Evolutionary conservation across 2,888 invertebrate genomes (phyloP), one percentile per base, ranked within the genome.

Genomic region (Xylota segnis): DNA sequence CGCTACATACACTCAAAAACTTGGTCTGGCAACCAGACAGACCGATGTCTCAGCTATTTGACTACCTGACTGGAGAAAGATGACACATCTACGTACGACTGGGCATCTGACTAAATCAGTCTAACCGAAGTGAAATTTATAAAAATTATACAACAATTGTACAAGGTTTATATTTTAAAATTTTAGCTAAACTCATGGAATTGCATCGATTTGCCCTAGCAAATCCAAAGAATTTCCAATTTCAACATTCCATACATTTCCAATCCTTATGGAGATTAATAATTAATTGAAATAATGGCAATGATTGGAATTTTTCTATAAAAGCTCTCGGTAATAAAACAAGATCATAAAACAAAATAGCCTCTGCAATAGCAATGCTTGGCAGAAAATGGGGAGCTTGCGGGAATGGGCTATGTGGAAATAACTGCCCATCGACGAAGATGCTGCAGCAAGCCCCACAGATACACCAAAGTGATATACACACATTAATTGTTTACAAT

Each of bases 401-500:
- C 40, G 52, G 40, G 43, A 70, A 63, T 70, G 58, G 58, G 65
- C 37, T 65, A 12, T 27, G 16, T 63, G 63, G 32, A 40, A 47
- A 29, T 37, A 47, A 27, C 45, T 65, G 76, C 16, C 58, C 68
- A 71, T 43, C 50, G 18, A 6, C 43, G 79, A 79, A 79, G 83
- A 78, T 79, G 76, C 68, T 77, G 72, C 76, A 82, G 56, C 40
- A 52, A 34, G 45, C 47, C 16, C 59, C 56, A 58, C 56, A 71
- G 63, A 71, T 61, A 71, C 32, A 61, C 47, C 66, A 61, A 43
- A 37, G 40, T 27, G 29, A 63, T 45, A 70, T 72, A 82, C 61
- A 77, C 47, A 79, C 54, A 66, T 43, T 63, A 50, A 83, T 74
- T 72, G 61, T 74, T 81, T 65, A 68, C 58, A 81, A 75, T 70